Conservation (phyloP, 2,888 invertebrate genomes). For the Acrobasis repandana region DNA sequence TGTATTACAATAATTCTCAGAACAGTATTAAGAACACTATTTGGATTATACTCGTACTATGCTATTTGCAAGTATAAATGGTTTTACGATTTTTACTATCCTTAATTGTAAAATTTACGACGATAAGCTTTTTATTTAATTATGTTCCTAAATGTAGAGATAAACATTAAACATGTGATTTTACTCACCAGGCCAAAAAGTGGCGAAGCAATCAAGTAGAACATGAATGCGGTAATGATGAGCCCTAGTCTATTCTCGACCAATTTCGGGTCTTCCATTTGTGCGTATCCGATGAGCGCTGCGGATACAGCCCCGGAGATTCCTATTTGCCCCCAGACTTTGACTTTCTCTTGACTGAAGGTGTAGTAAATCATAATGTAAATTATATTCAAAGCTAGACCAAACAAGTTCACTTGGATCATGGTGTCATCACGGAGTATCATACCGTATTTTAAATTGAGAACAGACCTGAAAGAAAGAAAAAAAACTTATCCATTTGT, state of each 20-base stretch:
- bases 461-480: constrained; percentile 83
- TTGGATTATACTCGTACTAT: too few relatives aligned
- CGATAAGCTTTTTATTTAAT: too few relatives aligned
- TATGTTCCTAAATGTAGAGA: too few relatives aligned
- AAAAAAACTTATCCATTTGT: background rate
- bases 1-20: too few relatives aligned
- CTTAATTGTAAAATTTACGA: too few relatives aligned
- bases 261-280: constrained; percentile 84
- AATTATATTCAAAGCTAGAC: constrained; percentile 85
- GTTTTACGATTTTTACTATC: too few relatives aligned
- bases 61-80: too few relatives aligned
- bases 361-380: constrained; percentile 87
- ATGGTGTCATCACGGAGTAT: constrained; percentile 89
- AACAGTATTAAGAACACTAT: too few relatives aligned
- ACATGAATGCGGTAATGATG: constrained; percentile 86
- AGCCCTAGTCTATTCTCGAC: constrained; percentile 88
- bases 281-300: constrained; percentile 84
- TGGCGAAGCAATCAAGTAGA: constrained; percentile 87
- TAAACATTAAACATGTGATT: constrained; percentile 12
- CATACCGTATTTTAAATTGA: constrained; percentile 90
- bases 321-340: constrained; percentile 82
- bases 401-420: constrained; percentile 90
- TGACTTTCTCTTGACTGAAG: constrained; percentile 82
- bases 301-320: constrained; percentile 81
- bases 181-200: constrained; percentile 85